Percentiles rank a stretch among this genome's conserved stretches.
Evolutionary conservation across 2,888 invertebrate genomes (phyloP).

Genomic region (Rhyacophila evoluta): DNA sequence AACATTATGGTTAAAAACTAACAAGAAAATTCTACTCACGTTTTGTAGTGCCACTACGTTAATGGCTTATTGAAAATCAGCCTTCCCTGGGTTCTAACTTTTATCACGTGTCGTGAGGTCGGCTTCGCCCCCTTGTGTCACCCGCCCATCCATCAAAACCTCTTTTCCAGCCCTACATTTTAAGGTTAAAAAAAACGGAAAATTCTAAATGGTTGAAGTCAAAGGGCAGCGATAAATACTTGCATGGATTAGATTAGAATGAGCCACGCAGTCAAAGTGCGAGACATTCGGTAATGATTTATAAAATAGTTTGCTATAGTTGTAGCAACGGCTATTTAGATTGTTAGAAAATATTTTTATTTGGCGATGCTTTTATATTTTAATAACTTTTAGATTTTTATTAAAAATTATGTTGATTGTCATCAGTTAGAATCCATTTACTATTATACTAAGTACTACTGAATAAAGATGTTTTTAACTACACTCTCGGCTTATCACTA

Average conservation of each 20-base stretch:
- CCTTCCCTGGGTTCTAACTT: background rate
- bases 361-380: too few species aligned
- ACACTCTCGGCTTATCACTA: too few species aligned
- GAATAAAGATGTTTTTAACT: too few species aligned
- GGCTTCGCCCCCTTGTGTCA: slow-evolving; percentile 35
- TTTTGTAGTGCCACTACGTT: background rate
- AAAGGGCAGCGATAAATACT: slow-evolving; percentile 48
- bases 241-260: slow-evolving; percentile 43
- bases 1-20: too few species aligned
- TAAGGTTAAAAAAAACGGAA: slow-evolving; percentile 41
- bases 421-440: too few species aligned
- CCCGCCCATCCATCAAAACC: slow-evolving; percentile 52
- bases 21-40: too few species aligned
- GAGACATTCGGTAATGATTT: background rate
- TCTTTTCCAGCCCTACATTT: slow-evolving; percentile 6
- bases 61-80: slow-evolving; percentile 20
- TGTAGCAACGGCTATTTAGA: background rate
- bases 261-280: slow-evolving; percentile 26
- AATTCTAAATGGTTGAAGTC: slow-evolving; percentile 38
- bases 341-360: too few species aligned
- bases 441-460: too few species aligned
- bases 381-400: too few species aligned
- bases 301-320: background rate
- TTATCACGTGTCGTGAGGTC: slow-evolving; percentile 44
- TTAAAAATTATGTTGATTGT: too few species aligned